These are phyloP conservation scores for Crossocerus cetratus DNA, from an alignment of 2,888 invertebrate species.

Conservation along the genomic window DNA sequence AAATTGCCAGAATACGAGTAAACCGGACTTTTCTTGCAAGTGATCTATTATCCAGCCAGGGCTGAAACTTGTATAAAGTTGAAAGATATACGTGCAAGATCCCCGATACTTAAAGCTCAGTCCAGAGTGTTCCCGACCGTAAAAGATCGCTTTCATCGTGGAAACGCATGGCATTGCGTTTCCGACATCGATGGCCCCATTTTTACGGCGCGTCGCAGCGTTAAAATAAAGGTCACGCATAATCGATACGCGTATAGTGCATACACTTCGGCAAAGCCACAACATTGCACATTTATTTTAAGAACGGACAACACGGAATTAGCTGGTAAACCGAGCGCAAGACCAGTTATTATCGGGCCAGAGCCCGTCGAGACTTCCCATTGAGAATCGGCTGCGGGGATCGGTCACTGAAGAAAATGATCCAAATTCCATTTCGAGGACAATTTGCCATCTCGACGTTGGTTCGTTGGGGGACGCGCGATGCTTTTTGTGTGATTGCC, in stretches of 20 bases:
- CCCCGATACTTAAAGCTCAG: too few relatives aligned
- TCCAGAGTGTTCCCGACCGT: background rate
- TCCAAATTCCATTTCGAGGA: too few relatives aligned
- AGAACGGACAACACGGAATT: conserved; percentile 29
- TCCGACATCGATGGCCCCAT: conserved; percentile 42
- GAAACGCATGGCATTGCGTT: conserved; percentile 13
- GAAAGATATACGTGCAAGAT: background rate
- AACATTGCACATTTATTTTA: conserved; percentile 44
- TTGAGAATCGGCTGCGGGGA: too few relatives aligned
- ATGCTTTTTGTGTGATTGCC: too few relatives aligned
- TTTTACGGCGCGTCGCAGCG: conserved; percentile 37
- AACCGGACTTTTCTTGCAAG: too few relatives aligned
- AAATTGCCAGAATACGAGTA: too few relatives aligned
- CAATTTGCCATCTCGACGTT: too few relatives aligned
- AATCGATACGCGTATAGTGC: conserved; percentile 43
- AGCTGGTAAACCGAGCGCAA: conserved; percentile 28
- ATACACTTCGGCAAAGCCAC: conserved; percentile 1
- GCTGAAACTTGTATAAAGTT: background rate
- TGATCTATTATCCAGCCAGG: too few relatives aligned
- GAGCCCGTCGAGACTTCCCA: too few relatives aligned
- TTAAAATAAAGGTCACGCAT: conserved; percentile 39
- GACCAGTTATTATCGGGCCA: conserved; percentile 15
- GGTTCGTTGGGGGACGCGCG: too few relatives aligned
- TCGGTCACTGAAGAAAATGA: too few relatives aligned
- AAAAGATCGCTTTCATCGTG: conserved; percentile 2